phyloP scores from a whole-genome alignment of 2,888 invertebrate genomes.

The Troides oblongomaculatus region DNA sequence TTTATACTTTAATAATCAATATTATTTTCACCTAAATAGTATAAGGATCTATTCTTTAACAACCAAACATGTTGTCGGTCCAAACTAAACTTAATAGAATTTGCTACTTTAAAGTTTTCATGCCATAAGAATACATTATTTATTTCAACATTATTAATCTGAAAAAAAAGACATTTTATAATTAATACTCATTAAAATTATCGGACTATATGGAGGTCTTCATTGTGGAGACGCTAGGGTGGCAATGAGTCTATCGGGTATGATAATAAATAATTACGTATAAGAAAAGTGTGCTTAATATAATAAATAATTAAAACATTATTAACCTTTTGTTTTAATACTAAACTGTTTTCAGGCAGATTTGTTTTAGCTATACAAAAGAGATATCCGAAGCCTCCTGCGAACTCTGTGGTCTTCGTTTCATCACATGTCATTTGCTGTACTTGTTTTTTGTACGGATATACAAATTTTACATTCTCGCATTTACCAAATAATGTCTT shows the following conservation, averaged over 20 bases:
- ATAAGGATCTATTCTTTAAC: slow-evolving; percentile 52
- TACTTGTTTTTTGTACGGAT: neutral
- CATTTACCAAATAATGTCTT: slow-evolving; percentile 70
- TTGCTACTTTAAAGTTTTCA: slow-evolving; percentile 34
- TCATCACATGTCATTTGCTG: slow-evolving; percentile 39
- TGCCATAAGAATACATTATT: slow-evolving; percentile 50
- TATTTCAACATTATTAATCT: slow-evolving; percentile 22
- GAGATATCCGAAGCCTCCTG: slow-evolving; percentile 46
- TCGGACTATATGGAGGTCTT: no score
- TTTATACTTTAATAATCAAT: neutral
- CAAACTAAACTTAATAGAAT: slow-evolving; percentile 45
- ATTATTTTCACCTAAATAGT: slow-evolving; percentile 52
- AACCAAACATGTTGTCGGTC: slow-evolving; percentile 61
- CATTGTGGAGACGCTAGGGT: no score
- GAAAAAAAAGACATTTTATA: slow-evolving; percentile 2
- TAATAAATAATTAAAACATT: neutral
- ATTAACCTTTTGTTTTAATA: slow-evolving; percentile 12
- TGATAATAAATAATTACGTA: no score
- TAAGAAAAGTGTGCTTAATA: neutral
- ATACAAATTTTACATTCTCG: neutral
- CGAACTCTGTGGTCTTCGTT: slow-evolving; percentile 31
- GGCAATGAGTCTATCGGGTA: no score
- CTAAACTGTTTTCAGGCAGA: slow-evolving; percentile 51
- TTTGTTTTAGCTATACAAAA: slow-evolving; percentile 68
- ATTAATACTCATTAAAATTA: no score